Base-by-base conservation (phyloP, 2,113 vertebrate species). In the Bufo gargarizans region DNA sequence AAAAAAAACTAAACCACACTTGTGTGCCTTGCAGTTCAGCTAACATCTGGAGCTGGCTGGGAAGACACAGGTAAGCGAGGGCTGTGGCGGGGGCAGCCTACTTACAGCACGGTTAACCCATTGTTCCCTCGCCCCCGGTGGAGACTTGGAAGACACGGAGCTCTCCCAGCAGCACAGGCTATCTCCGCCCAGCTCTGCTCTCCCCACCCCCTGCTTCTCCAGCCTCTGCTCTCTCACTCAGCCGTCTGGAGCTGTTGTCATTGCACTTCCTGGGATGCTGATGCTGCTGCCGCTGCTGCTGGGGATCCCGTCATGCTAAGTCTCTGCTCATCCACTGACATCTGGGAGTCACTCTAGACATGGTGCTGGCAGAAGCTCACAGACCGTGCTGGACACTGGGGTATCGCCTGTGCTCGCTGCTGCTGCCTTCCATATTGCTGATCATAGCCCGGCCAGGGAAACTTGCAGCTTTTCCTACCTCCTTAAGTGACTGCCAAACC, bases 401-500 rank as follows among this genome's bases (percentile, higher is more conserved):
- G 91, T 93, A 94, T 89, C 93, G 93, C 91, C 93, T 93, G 20
- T 93, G 92, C 94, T 95, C 94, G 88, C 90, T 94, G 91, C 93
- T 95, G 83, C 91, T 95, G 90, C 94, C 95, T 14, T 89, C 92
- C 84, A 88, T 92, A 90, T 87, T 96, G 45, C 93, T 95, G 49
- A 69, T 95, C 86, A 83, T 92, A 76, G 93, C 92, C 89, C 94
- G 94, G 79, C 97, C 97, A 84, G 96, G 95, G 92, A 93, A 92
- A 91, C 96, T 98, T 92, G 95, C 96, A 91, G 98, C 98, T 84
- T 99, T 98, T 94, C 98, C 98, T 90, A 98, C 98, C 91, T 98
- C 98, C 93, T 94, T 99, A 91, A 99, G 97, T 92, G 98, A 99
- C 95, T 99, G 98, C 92, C 98, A 99, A 94, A 99, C 98, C 89